Evolutionary conservation across 2,888 invertebrate species (phyloP), one percentile per base, ranked within the genome.

Genomic region (Cephonodes hylas): DNA sequence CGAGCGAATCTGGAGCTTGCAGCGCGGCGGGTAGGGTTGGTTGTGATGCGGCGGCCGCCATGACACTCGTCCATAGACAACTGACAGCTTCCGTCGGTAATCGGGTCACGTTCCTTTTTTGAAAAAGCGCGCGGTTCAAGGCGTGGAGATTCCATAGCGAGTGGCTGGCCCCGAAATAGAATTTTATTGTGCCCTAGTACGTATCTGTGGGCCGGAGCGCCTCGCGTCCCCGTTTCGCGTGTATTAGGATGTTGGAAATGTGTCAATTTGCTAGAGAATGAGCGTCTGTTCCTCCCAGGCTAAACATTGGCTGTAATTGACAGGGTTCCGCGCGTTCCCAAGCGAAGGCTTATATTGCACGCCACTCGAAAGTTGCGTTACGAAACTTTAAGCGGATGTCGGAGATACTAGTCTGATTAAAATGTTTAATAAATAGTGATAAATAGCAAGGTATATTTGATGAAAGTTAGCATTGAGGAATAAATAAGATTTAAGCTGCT

Each of bases 71-170:
- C 74, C 78, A 81, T 77, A 81, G 79, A 78, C 84, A 81, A 82
- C 83, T 85, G 87, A 86, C 88, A 85, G 88, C 83, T 88, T 88
- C 89, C 86, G 88, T 89, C 86, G 82, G 88, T 88, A 91, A 89
- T 86, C 91, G 86, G 91, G 90, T 88, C 91, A 90, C 91, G 91
- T 89, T 89, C 88, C 84, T 88, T 90, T 89, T 89, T 89, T 83
- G 86, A 86, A 89, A 85, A 79, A 83, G 80, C 66, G 82, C 80
- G 81, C 81, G 42, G 45, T 45, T 38, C 46, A 61, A 38, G 58
- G 61, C 61, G 46, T 18, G 18, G 74, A 64, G 71, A 75, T 75
- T 75, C 66, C 77, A 74, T 72, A 70, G 72, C 67, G 67, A 71
- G 70, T 67, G 70, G 71, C 63, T 58, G 65, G 62, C 65, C 63